Evolutionary conservation across 2,888 invertebrate species (phyloP), one percentile per base, ranked within the genome.

Genomic region (Bembecia ichneumoniformis): DNA sequence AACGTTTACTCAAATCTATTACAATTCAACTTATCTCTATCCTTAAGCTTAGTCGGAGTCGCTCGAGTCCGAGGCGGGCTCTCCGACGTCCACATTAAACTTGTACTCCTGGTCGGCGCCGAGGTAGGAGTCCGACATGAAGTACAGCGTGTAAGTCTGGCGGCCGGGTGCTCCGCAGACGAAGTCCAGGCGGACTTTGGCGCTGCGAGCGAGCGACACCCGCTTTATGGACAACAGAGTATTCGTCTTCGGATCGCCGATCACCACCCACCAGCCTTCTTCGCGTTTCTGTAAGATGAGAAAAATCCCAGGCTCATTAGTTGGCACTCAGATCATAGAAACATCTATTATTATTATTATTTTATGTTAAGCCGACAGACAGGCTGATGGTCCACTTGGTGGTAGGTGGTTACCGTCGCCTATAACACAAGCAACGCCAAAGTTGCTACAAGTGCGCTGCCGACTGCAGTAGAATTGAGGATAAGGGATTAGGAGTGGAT

Each of bases 81-180:
- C 95, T 0, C 91, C 92, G 4, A 97, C 95, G 58, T 93, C 93
- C 11, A 96, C 93, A 0, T 90, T 90, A 77, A 99, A 96, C 81
- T 95, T 94, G 86, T 99, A 99, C 83, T 99, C 99, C 82, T 99
- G 99, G 89, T 99, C 99, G 68, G 99, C 99, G 7, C 99, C 99
- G 70, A 99, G 91, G 80, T 99, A 99, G 0, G 98, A 95, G 80
- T 99, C 99, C 65, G 97, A 98, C 98, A 99, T 99, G 83, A 96
- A 99, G 88, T 97, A 99, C 48, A 99, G 86, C 0, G 96, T 96
- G 82, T 98, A 99, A 11, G 93, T 92, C 79, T 97, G 96, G 28
- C 93, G 91, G 4, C 97, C 96, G 1, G 95, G 91, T 53, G 92
- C 90, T 0, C 98, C 98, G 28, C 98, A 97, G 35, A 98, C 95